Conservation (phyloP, 2,113 vertebrate species). For the Collichthys lucidus region DNA sequence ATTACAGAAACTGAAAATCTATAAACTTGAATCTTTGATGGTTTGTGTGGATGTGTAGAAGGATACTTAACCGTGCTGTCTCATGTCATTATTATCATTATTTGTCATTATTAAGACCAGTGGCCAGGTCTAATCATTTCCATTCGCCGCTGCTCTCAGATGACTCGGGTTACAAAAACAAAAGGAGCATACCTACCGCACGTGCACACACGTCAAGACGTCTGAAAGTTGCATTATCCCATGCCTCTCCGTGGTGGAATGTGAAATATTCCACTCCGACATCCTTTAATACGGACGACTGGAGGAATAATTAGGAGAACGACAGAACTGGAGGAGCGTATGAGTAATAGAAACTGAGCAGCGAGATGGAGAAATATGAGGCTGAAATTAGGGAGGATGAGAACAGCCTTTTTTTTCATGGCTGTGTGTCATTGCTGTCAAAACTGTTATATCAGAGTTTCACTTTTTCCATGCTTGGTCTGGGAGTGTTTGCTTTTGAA, state of each 20-base stretch:
- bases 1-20: not conserved
- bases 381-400: constrained; percentile 24
- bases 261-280: constrained; percentile 61
- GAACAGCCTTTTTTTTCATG: constrained; percentile 32
- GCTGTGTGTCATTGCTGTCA: constrained; percentile 39
- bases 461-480: constrained; percentile 55
- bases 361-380: constrained; percentile 47
- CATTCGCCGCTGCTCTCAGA: constrained; percentile 54
- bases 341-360: constrained; percentile 55
- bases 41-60: constrained; percentile 14
- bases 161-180: constrained; percentile 65
- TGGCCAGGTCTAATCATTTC: constrained; percentile 62
- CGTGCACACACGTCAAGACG: not conserved
- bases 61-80: not conserved
- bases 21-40: too few species aligned
- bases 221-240: constrained; percentile 44
- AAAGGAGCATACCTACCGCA: constrained; percentile 37
- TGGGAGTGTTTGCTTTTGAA: constrained; percentile 42
- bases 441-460: constrained; percentile 23
- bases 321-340: constrained; percentile 5
- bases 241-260: constrained; percentile 58
- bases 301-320: constrained; percentile 40
- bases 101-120: constrained; percentile 31
- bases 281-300: constrained; percentile 51
- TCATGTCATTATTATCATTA: constrained; percentile 18